Evolutionary conservation across 2,888 invertebrate species (phyloP).

Genomic region (Tenthredo distinguenda): DNA sequence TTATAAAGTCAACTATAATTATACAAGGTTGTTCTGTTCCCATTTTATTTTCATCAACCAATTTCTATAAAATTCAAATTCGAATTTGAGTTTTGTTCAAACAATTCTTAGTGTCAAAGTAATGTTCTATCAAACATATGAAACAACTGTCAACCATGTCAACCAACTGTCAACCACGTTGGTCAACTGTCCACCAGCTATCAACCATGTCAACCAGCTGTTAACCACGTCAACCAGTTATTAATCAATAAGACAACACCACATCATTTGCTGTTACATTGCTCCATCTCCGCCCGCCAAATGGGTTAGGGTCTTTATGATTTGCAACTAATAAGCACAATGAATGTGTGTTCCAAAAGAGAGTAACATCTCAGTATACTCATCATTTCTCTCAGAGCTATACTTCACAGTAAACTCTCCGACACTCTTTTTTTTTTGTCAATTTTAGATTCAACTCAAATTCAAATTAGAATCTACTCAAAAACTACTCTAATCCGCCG

Average conservation of each 20-base stretch:
- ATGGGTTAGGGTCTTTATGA: slow-evolving; percentile 28
- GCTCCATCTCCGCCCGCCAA: not conserved
- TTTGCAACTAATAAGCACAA: slow-evolving; percentile 3
- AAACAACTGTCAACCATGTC: not conserved
- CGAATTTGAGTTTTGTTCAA: too few species aligned
- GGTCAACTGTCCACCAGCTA: too few species aligned
- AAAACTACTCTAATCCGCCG: not conserved
- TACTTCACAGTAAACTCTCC: not conserved
- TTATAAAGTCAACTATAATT: too few species aligned
- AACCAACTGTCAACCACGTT: not conserved
- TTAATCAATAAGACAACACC: not conserved
- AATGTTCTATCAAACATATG: too few species aligned
- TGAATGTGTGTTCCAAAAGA: not conserved
- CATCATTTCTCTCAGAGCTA: not conserved
- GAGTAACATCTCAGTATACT: not conserved
- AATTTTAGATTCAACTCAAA: not conserved
- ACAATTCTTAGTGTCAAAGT: too few species aligned
- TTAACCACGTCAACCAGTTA: not conserved
- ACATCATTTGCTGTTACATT: slow-evolving; percentile 12
- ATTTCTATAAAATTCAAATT: too few species aligned
- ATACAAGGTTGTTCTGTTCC: too few species aligned
- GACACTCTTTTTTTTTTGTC: not conserved
- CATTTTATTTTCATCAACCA: too few species aligned
- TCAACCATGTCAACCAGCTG: not conserved
- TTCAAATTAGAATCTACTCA: not conserved